These are phyloP conservation scores for Trichogramma pretiosum DNA, from an alignment of 1,140 invertebrate genomes.

Conservation along the genomic window DNA sequence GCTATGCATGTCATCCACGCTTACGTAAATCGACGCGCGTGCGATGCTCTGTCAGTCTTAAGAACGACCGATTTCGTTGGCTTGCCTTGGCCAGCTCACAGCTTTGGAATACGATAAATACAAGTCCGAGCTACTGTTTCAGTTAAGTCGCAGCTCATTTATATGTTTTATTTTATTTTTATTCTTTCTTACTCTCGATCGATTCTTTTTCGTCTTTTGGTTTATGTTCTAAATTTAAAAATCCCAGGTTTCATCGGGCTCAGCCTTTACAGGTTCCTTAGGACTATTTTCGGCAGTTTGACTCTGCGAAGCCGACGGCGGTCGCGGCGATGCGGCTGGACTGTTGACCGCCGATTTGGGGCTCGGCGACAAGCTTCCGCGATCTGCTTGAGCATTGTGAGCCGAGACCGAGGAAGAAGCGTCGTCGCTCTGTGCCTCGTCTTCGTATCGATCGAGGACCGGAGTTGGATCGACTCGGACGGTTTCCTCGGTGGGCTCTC, in stretches of 20 bases:
- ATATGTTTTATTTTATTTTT: no score
- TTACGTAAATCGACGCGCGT: no score
- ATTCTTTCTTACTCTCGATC: no score
- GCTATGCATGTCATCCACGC: no score
- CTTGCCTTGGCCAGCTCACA: slow-evolving; percentile 18
- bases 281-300: slow-evolving; percentile 35
- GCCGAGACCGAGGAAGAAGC: slow-evolving; percentile 42
- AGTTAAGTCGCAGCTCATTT: no score
- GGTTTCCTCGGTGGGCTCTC: slow-evolving; percentile 56
- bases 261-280: slow-evolving; percentile 39
- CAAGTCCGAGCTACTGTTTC: slow-evolving; percentile 8
- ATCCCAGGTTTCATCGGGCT: slow-evolving; percentile 43
- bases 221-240: no score
- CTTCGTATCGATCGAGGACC: slow-evolving; percentile 51
- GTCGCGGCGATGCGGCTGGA: slow-evolving; percentile 30
- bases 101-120: slow-evolving; percentile 19
- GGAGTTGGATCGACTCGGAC: slow-evolving; percentile 63
- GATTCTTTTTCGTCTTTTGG: no score
- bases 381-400: slow-evolving; percentile 39
- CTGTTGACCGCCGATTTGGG: slow-evolving; percentile 29
- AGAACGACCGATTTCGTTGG: slow-evolving; percentile 19
- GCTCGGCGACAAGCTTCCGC: slow-evolving; percentile 32
- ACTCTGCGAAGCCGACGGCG: slow-evolving; percentile 27
- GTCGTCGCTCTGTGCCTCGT: slow-evolving; percentile 52
- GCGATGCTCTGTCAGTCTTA: slow-evolving; percentile 19